A percentile compares a stretch with the other conserved stretches of the same genome.
Conservation (phyloP, 1,140 invertebrate genomes). For the Ganaspis sp. region DNA sequence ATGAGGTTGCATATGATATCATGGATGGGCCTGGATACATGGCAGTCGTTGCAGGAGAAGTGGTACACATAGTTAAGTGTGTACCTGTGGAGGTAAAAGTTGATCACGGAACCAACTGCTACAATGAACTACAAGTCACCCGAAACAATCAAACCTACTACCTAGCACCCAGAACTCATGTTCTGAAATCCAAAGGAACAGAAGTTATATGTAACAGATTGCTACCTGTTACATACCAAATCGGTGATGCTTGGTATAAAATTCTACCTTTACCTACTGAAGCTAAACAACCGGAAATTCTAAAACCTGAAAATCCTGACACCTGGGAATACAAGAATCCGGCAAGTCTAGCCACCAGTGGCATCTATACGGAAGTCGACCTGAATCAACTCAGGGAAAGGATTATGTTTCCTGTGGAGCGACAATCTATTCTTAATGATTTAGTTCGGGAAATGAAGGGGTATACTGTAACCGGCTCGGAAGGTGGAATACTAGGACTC, state of each 20-base stretch:
- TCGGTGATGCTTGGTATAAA: slow-evolving; percentile 32
- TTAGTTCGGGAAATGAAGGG: neutral
- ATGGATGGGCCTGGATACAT: slow-evolving; percentile 53
- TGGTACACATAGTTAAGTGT: slow-evolving; percentile 39
- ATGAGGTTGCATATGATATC: slow-evolving; percentile 45
- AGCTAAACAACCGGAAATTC: neutral
- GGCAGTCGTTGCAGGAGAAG: slow-evolving; percentile 41
- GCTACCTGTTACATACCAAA: neutral
- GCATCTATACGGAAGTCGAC: slow-evolving; percentile 10
- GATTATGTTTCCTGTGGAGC: neutral
- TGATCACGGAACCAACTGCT: slow-evolving; percentile 33
- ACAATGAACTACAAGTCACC: slow-evolving; percentile 38
- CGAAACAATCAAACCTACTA: slow-evolving; percentile 27
- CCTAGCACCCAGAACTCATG: slow-evolving; percentile 42
- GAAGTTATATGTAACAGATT: slow-evolving; percentile 29
- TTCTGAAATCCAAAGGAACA: slow-evolving; percentile 32
- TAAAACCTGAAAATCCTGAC: neutral
- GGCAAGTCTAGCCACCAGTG: neutral
- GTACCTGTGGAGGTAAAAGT: slow-evolving; percentile 36
- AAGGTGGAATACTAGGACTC: neutral
- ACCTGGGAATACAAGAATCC: slow-evolving; percentile 38
- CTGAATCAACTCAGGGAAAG: neutral
- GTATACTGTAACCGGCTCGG: neutral
- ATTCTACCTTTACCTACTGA: neutral
- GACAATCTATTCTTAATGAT: neutral